Evolutionary conservation across 2,797 vertebrate genomes (phyloP).

Genomic region (Sus cebifrons): DNA sequence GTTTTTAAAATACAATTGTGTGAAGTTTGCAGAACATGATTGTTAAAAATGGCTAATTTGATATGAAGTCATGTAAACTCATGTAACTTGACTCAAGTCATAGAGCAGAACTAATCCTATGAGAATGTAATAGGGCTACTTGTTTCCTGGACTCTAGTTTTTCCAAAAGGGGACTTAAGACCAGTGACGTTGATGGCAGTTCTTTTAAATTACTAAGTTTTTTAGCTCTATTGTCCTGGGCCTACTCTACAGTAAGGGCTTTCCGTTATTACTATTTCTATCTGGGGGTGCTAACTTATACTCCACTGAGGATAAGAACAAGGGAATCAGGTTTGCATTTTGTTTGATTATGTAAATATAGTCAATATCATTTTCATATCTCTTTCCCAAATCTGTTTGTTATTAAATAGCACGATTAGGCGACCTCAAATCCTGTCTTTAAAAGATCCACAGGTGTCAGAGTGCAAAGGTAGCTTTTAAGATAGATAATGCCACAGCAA

Average conservation of each 20-base stretch:
- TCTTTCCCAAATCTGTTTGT: conserved; percentile 6
- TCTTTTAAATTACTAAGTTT: neutral
- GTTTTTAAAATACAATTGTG: conserved; percentile 48
- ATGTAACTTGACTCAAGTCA: neutral
- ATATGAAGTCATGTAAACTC: neutral
- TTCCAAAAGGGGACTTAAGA: neutral
- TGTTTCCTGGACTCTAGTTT: neutral
- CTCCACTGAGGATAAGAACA: neutral
- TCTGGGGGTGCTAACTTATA: neutral
- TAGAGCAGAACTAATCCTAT: neutral
- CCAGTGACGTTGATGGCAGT: neutral
- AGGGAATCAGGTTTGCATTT: neutral
- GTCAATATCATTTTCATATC: conserved; percentile 34
- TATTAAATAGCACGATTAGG: conserved; percentile 23
- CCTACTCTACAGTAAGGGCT: neutral
- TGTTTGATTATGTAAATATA: neutral
- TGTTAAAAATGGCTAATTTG: neutral
- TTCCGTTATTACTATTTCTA: conserved; percentile 25
- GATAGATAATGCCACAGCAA: conserved; percentile 72
- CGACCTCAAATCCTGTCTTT: conserved; percentile 59
- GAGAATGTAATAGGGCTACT: neutral
- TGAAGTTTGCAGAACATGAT: neutral
- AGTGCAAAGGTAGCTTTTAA: conserved; percentile 71
- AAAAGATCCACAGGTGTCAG: conserved; percentile 2
- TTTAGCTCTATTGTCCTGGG: neutral